Conservation (phyloP, 2,888 invertebrate species). For the Apoda limacodes region DNA sequence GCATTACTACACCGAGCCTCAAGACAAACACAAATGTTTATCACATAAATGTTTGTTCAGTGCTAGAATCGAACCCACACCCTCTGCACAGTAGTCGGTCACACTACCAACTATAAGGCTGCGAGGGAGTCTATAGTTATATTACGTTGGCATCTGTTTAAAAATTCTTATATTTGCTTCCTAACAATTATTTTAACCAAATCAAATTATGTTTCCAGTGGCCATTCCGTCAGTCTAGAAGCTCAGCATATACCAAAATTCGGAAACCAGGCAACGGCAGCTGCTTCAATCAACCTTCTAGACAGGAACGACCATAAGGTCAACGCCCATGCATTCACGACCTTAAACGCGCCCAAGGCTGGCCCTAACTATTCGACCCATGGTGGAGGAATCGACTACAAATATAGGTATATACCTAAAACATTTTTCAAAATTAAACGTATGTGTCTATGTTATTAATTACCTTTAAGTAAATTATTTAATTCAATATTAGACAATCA, state of each 20-base stretch:
- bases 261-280: conserved; percentile 21
- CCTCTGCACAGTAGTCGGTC: too few relatives aligned
- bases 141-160: not conserved
- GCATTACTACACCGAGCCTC: too few relatives aligned
- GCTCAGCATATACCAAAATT: conserved; percentile 20
- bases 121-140: too few relatives aligned
- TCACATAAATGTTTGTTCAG: too few relatives aligned
- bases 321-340: conserved; percentile 22
- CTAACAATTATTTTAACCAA: conserved; percentile 3
- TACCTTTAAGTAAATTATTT: too few relatives aligned
- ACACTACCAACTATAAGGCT: too few relatives aligned
- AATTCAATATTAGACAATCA: too few relatives aligned
- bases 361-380: conserved; percentile 20
- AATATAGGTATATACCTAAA: conserved; percentile 24
- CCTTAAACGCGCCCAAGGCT: conserved; percentile 21
- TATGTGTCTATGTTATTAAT: too few relatives aligned
- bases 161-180: not conserved
- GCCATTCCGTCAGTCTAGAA: conserved; percentile 12
- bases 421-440: too few relatives aligned
- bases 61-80: too few relatives aligned
- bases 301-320: conserved; percentile 20
- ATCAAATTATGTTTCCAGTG: too few relatives aligned
- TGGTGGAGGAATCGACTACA: conserved; percentile 24
- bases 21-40: too few relatives aligned
- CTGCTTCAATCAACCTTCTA: conserved; percentile 19